Conservation (phyloP, 1,140 invertebrate species). For the Anthonomus grandis region DNA sequence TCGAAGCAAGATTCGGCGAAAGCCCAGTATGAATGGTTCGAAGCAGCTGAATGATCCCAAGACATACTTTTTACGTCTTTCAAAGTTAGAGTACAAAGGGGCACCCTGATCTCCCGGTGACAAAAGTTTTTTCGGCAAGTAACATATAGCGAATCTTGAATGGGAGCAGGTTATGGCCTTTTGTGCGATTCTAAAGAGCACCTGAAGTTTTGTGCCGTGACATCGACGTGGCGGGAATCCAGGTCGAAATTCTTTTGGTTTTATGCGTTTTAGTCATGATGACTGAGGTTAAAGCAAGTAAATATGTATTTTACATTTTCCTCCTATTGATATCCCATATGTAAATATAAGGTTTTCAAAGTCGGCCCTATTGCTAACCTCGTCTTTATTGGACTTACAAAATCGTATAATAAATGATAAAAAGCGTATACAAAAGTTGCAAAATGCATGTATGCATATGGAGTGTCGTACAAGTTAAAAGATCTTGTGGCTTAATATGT, state of each 20-base stretch:
- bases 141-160: slow-evolving; percentile 27
- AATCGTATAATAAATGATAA: too few species aligned
- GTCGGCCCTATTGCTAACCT: too few species aligned
- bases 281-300: too few species aligned
- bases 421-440: too few species aligned
- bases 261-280: not conserved
- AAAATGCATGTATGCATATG: too few species aligned
- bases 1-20: slow-evolving; percentile 23
- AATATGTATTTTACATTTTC: not conserved
- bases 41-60: slow-evolving; percentile 24
- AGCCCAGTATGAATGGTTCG: slow-evolving; percentile 21
- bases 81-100: slow-evolving; percentile 16
- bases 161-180: slow-evolving; percentile 25
- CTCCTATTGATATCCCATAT: not conserved
- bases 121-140: slow-evolving; percentile 23
- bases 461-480: too few species aligned
- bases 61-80: slow-evolving; percentile 26
- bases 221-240: slow-evolving; percentile 5
- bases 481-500: too few species aligned
- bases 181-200: slow-evolving; percentile 24
- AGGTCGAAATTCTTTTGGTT: slow-evolving; percentile 7
- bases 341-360: not conserved
- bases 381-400: too few species aligned
- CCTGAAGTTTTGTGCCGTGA: slow-evolving; percentile 20
- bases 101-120: slow-evolving; percentile 7